Evolutionary conservation across 2,113 vertebrate genomes (phyloP).

Genomic region (Syngnathoides biaculeatus): DNA sequence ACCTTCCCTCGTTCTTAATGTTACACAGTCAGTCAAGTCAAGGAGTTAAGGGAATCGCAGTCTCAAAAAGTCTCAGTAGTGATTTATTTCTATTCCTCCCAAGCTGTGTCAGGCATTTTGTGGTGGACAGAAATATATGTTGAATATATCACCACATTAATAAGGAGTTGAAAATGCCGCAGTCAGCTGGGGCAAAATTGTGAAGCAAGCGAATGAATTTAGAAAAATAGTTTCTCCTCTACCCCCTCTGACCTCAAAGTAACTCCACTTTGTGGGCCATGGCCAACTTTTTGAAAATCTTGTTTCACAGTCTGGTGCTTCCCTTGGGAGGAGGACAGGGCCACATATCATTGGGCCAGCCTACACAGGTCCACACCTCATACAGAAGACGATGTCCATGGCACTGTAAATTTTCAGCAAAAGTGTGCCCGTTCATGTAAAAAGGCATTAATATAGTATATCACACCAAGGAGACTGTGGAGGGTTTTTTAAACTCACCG

Average conservation of each 20-base stretch:
- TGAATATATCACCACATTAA: slow-evolving; percentile 43
- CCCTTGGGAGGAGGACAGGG: slow-evolving; percentile 32
- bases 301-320: slow-evolving; percentile 58
- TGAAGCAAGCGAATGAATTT: background rate
- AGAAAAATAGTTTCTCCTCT: slow-evolving; percentile 19
- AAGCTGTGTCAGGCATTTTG: slow-evolving; percentile 21
- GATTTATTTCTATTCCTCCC: slow-evolving; percentile 4
- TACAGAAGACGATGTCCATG: slow-evolving; percentile 21
- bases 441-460: background rate
- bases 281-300: slow-evolving; percentile 57
- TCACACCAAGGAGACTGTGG: background rate
- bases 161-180: background rate
- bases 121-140: slow-evolving; percentile 10
- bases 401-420: background rate
- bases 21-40: slow-evolving; percentile 6
- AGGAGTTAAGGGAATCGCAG: slow-evolving; percentile 8
- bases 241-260: slow-evolving; percentile 32
- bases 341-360: slow-evolving; percentile 50
- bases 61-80: slow-evolving; percentile 23
- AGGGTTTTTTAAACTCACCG: background rate
- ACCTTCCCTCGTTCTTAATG: slow-evolving; percentile 3
- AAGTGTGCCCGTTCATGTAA: slow-evolving; percentile 2
- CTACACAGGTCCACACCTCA: slow-evolving; percentile 23
- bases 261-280: slow-evolving; percentile 53
- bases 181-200: background rate